These are phyloP conservation scores for Promerops cafer DNA, from an alignment of 2,113 vertebrate species.

Conservation along the genomic window DNA sequence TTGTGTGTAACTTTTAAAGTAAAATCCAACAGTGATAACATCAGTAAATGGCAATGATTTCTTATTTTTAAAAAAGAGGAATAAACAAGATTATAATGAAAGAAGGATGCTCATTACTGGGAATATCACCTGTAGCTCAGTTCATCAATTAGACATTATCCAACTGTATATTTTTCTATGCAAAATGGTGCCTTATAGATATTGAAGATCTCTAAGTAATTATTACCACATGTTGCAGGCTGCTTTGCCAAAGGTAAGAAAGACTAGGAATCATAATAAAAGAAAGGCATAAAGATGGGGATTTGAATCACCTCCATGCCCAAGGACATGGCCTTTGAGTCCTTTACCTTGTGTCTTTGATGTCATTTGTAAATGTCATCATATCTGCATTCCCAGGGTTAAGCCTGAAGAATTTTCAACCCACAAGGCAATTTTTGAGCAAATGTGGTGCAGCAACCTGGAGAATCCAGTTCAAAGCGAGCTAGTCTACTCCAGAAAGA, in stretches of 20 bases:
- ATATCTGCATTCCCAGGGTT: neutral
- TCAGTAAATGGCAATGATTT: neutral
- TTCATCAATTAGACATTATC: neutral
- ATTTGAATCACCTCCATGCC: neutral
- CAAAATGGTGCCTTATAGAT: neutral
- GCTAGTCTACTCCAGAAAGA: neutral
- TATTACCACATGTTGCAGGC: neutral
- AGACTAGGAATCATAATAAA: neutral
- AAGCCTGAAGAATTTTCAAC: neutral
- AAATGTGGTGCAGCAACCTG: neutral
- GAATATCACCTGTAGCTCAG: neutral
- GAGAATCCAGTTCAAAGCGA: neutral
- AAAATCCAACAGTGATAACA: neutral
- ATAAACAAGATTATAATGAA: neutral
- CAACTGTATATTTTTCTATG: neutral
- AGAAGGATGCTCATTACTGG: neutral
- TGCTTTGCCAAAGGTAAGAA: neutral
- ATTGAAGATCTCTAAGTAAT: neutral
- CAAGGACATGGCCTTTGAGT: neutral
- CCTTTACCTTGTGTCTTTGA: neutral
- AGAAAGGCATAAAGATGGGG: neutral
- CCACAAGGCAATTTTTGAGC: neutral
- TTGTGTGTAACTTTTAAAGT: neutral
- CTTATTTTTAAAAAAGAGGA: neutral
- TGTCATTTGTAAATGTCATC: neutral